A percentile compares a stretch with the other conserved stretches of the same genome.
These are phyloP conservation scores for Pseudoatta argentina DNA, from an alignment of 1,140 invertebrate species.

Conservation along the genomic window DNA sequence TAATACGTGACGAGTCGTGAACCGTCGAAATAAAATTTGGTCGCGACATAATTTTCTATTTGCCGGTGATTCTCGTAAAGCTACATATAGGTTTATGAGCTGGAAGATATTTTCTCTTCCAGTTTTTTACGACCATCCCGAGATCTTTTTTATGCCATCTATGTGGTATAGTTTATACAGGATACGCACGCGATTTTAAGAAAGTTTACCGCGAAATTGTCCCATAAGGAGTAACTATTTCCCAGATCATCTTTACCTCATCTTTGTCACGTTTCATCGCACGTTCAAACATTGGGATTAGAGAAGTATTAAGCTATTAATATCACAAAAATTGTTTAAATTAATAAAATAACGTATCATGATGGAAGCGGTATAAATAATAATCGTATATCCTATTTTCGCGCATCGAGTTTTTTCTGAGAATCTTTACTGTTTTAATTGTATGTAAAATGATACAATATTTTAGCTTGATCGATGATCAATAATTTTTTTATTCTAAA, in stretches of 20 bases:
- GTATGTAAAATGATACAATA: not conserved
- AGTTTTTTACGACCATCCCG: conserved; percentile 31
- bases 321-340: conserved; percentile 1
- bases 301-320: not conserved
- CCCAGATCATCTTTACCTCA: not conserved
- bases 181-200: not conserved
- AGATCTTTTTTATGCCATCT: conserved; percentile 25
- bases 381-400: not conserved
- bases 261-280: not conserved
- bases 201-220: not conserved
- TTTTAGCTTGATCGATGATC: not conserved
- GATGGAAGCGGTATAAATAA: not conserved
- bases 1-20: conserved; percentile 37
- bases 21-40: conserved; percentile 38
- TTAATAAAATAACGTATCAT: not conserved
- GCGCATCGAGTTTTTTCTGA: not conserved
- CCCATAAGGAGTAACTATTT: not conserved
- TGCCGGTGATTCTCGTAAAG: conserved; percentile 20
- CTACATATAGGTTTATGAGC: conserved; percentile 42
- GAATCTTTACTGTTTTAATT: conserved; percentile 23
- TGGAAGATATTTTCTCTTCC: conserved; percentile 34
- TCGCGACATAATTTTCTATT: conserved; percentile 5
- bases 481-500: not conserved
- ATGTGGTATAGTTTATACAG: conserved; percentile 13
- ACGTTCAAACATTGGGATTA: not conserved